These are phyloP conservation scores for Isoperla grammatica DNA, from an alignment of 2,888 invertebrate species.

Conservation along the genomic window DNA sequence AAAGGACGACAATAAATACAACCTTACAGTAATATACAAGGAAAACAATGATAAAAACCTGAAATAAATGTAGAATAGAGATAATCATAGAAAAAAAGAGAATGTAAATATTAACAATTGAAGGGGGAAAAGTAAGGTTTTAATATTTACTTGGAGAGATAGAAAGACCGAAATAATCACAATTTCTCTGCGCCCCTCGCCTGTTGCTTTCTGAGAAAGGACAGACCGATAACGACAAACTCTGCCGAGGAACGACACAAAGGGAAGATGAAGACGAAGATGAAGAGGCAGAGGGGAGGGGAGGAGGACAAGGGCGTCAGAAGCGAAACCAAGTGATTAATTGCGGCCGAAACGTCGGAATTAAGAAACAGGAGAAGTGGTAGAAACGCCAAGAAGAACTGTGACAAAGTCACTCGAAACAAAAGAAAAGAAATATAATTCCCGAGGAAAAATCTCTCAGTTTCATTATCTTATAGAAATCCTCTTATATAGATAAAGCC, in stretches of 20 bases:
- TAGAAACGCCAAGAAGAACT: not conserved
- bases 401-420: not conserved
- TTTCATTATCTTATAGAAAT: conserved; percentile 22
- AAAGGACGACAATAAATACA: too few relatives aligned
- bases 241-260: not conserved
- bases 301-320: not conserved
- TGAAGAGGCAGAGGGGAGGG: not conserved
- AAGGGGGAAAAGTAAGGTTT: not conserved
- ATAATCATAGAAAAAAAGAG: too few relatives aligned
- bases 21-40: too few relatives aligned
- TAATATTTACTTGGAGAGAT: not conserved
- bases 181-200: not conserved
- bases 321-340: conserved; percentile 3
- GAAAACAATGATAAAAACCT: too few relatives aligned
- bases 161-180: conserved; percentile 17
- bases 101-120: too few relatives aligned
- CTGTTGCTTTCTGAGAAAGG: not conserved
- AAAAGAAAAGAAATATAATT: conserved; percentile 5
- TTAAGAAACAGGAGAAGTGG: conserved; percentile 9
- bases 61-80: too few relatives aligned
- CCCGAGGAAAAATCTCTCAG: conserved; percentile 10
- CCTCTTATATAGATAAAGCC: conserved; percentile 17
- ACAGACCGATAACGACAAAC: not conserved
- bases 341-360: conserved; percentile 1
- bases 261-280: not conserved